These are phyloP conservation scores for Nesometra sesokonis DNA, from an alignment of 35 echinoderm and acorn worm genomes.

Conservation along the genomic window DNA sequence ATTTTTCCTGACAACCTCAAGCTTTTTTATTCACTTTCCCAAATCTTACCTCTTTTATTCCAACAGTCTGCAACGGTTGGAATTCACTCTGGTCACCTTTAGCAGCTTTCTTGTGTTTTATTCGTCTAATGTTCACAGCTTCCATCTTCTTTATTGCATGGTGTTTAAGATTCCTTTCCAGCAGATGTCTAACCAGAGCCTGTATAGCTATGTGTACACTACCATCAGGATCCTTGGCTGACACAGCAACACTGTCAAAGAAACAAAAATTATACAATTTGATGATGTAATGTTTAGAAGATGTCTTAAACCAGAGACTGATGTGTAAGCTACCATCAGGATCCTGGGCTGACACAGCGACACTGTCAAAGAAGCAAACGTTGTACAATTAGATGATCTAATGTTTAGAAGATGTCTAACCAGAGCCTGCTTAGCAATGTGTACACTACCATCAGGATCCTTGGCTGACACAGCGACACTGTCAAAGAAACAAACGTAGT, in stretches of 20 bases:
- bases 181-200: conserved; percentile 75
- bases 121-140: conserved; percentile 37
- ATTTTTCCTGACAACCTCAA: too few relatives aligned
- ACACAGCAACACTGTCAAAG: conserved; percentile 75
- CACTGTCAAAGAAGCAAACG: conserved; percentile 32
- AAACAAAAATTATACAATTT: background rate
- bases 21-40: too few relatives aligned
- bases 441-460: conserved; percentile 74
- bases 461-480: conserved; percentile 96
- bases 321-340: conserved; percentile 16
- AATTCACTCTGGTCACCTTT: conserved; percentile 62
- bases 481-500: background rate
- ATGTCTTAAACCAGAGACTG: background rate
- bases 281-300: background rate
- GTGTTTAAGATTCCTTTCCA: conserved; percentile 72
- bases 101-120: conserved; percentile 36
- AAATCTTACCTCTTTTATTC: conserved; percentile 51
- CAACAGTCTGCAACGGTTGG: conserved; percentile 50
- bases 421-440: conserved; percentile 77
- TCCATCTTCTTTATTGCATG: conserved; percentile 70
- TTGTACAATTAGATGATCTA: background rate
- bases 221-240: conserved; percentile 83
- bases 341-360: conserved; percentile 89
- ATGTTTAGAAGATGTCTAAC: conserved; percentile 58
- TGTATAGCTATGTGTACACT: conserved; percentile 79